Evolutionary conservation across 1,140 invertebrate genomes (phyloP), one percentile per base, ranked within the genome.

Genomic region (Carposina sasakii): DNA sequence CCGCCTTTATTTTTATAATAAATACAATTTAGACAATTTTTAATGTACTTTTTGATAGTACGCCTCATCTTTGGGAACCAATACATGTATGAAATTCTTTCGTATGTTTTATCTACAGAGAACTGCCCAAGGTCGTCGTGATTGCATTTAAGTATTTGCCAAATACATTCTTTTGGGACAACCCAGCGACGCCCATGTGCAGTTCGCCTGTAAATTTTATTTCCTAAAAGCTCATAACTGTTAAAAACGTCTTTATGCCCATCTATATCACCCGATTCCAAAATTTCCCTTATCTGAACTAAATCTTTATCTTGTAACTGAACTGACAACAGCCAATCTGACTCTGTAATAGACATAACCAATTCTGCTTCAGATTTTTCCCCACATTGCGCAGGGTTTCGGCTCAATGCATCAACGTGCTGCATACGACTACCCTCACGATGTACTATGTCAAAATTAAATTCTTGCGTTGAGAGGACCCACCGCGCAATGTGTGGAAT

Each of bases 381-480:
- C 30, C 15, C 30, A 34, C 17, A 36, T 15, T 19, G 28, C 17
- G 24, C 10, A 3, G 54, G 52, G 31, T 62, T 49, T 2, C 66
- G 16, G 33, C 67, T 71, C 2, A 75, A 42, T 0, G 67, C 65
- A 48, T 81, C 71, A 0, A 63, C 70, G 40, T 76, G 70, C n/a
- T 39, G 41, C 66, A 74, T 71, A 26, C 43, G 28, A 17, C 23
- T 17, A 16, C 47, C 47, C 2, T 23, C n/a, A 5, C 30, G 26
- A 39, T 60, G 56, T 15, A 28, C 39, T 9, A 52, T 44, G 10
- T 54, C 40, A 33, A 48, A 60, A 21, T 34, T 16, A 36, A 45
- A 61, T 22, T 60, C 43, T 17, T 48, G 24, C 12, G 49, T 48
- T 21, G 17, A 19, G 17, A 60, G 3, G 3, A 52, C 44, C 58